phyloP scores from a whole-genome alignment of 2,888 invertebrate genomes.

The Eupithecia pulchellata region DNA sequence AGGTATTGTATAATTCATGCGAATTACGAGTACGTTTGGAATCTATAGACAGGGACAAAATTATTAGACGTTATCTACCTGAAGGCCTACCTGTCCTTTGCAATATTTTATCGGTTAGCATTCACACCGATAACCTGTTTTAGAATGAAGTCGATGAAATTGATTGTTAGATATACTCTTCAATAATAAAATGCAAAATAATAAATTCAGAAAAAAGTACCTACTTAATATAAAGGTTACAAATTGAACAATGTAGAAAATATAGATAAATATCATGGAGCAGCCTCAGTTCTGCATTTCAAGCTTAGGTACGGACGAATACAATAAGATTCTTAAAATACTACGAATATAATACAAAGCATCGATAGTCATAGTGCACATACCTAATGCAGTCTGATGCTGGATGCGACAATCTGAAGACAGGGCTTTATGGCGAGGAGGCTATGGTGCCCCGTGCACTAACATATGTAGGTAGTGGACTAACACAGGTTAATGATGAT shows the following conservation, averaged over 20 bases:
- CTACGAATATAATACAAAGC: too few species aligned
- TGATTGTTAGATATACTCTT: too few species aligned
- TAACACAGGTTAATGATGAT: too few species aligned
- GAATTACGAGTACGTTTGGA: constrained; percentile 26
- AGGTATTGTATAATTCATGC: constrained; percentile 67
- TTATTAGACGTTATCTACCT: constrained; percentile 8
- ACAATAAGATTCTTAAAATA: too few species aligned
- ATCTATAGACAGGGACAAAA: constrained; percentile 18
- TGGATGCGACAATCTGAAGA: too few species aligned
- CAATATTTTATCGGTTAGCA: not conserved
- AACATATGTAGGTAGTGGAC: not conserved
- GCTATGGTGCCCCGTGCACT: too few species aligned
- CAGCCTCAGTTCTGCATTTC: not conserved
- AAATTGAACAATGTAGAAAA: not conserved
- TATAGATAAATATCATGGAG: not conserved
- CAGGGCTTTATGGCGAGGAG: too few species aligned
- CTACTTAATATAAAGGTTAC: not conserved
- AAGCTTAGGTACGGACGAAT: too few species aligned
- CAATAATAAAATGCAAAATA: not conserved
- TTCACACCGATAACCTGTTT: not conserved
- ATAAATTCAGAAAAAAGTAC: not conserved
- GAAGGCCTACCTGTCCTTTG: not conserved
- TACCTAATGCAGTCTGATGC: too few species aligned
- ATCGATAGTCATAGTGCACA: too few species aligned
- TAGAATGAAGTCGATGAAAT: too few species aligned